Evolutionary conservation across 2,113 vertebrate genomes (phyloP).

Genomic region (Pygathrix nemaeus): DNA sequence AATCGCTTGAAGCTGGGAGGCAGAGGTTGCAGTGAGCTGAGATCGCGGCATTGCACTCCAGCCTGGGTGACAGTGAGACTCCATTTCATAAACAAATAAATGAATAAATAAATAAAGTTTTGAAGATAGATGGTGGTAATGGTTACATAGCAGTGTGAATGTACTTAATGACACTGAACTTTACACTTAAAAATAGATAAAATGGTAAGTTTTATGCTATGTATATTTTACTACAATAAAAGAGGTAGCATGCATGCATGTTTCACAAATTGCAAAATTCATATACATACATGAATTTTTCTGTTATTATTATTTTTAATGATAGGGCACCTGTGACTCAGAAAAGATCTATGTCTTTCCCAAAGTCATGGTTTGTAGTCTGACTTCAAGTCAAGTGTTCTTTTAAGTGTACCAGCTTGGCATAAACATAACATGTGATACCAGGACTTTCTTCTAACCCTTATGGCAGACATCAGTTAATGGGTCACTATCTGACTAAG

Average conservation of each 20-base stretch:
- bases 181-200: neutral
- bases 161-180: neutral
- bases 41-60: too few species aligned
- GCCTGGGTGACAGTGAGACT: too few species aligned
- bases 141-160: neutral
- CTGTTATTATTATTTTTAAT: neutral
- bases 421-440: neutral
- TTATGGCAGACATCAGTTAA: neutral
- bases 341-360: neutral
- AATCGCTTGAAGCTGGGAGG: too few species aligned
- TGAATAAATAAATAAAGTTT: neutral
- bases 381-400: neutral
- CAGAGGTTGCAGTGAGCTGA: too few species aligned
- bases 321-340: neutral
- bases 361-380: neutral
- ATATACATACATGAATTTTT: neutral
- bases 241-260: neutral
- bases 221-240: neutral
- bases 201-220: neutral
- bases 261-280: neutral
- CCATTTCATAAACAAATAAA: too few species aligned
- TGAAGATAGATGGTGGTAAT: neutral
- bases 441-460: neutral
- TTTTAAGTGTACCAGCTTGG: neutral
- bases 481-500: neutral